Percentiles rank a stretch among this genome's conserved stretches.
phyloP scores from a whole-genome alignment of 2,113 vertebrate genomes.

The Shinisaurus crocodilurus region DNA sequence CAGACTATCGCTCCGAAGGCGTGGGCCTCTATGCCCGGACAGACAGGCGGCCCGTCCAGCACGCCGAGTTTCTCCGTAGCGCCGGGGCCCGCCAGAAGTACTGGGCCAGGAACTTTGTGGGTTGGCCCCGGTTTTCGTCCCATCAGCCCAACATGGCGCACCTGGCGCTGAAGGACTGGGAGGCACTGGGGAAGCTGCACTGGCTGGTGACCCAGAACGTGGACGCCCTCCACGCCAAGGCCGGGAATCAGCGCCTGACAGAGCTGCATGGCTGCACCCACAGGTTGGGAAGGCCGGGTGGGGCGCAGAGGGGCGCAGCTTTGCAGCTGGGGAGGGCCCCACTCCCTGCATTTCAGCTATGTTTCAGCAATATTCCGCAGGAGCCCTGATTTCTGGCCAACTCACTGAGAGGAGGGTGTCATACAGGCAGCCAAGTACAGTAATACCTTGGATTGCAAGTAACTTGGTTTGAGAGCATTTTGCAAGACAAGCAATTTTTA shows the following conservation, averaged over 20 bases:
- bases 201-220: conserved; percentile 98
- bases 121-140: conserved; percentile 93
- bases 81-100: conserved; percentile 88
- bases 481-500: no score
- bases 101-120: conserved; percentile 96
- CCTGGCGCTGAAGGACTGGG: conserved; percentile 84
- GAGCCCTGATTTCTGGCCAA: no score
- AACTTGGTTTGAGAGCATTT: no score
- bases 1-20: conserved; percentile 93
- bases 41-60: conserved; percentile 86
- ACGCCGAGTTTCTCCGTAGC: conserved; percentile 85
- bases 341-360: no score
- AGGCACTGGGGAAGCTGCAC: conserved; percentile 85
- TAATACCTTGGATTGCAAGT: no score
- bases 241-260: conserved; percentile 86
- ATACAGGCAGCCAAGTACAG: no score
- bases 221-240: conserved; percentile 92
- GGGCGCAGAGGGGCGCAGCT: fast-evolving
- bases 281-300: conserved; percentile 75
- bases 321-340: background rate
- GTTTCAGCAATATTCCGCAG: background rate
- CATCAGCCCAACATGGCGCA: conserved; percentile 89
- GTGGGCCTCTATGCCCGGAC: conserved; percentile 93
- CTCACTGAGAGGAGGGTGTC: no score
- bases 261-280: conserved; percentile 93